Conservation (phyloP, 2,113 vertebrate species). For the Saccopteryx leptura region DNA sequence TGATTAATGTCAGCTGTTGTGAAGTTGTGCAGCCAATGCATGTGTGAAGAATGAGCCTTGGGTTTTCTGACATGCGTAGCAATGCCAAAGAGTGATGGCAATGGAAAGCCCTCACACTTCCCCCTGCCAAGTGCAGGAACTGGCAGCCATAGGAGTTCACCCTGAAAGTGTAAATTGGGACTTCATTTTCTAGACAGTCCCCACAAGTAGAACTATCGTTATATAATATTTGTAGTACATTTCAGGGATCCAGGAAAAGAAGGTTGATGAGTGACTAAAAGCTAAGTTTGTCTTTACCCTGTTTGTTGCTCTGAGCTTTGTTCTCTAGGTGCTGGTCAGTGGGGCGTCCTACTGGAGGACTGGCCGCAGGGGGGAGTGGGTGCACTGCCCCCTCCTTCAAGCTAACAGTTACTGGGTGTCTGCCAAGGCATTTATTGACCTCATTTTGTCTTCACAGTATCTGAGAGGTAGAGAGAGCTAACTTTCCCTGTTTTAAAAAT, state of each 20-base stretch:
- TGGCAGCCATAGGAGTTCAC: neutral
- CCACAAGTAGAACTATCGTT: neutral
- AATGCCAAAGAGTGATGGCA: slow-evolving; percentile 86
- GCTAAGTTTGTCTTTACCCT: neutral
- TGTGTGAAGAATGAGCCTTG: slow-evolving; percentile 87
- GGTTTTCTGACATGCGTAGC: slow-evolving; percentile 65
- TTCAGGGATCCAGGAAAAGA: neutral
- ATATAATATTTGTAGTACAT: neutral
- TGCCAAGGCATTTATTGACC: neutral
- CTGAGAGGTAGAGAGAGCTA: neutral
- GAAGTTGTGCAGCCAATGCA: slow-evolving; percentile 80
- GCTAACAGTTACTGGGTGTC: neutral
- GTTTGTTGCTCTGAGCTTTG: neutral
- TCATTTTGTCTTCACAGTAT: neutral
- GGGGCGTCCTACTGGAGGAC: neutral
- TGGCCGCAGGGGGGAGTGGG: neutral
- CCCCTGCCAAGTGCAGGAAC: slow-evolving; percentile 52
- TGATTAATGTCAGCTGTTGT: slow-evolving; percentile 89
- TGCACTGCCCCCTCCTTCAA: neutral
- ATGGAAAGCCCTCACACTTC: slow-evolving; percentile 18
- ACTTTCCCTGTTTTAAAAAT: neutral
- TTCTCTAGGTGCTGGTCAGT: neutral
- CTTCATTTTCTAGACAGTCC: slow-evolving; percentile 21
- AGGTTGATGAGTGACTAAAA: neutral
- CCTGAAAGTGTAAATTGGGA: slow-evolving; percentile 27